Conservation (phyloP, 2,888 invertebrate genomes). For the Agonopterix heracliana region DNA sequence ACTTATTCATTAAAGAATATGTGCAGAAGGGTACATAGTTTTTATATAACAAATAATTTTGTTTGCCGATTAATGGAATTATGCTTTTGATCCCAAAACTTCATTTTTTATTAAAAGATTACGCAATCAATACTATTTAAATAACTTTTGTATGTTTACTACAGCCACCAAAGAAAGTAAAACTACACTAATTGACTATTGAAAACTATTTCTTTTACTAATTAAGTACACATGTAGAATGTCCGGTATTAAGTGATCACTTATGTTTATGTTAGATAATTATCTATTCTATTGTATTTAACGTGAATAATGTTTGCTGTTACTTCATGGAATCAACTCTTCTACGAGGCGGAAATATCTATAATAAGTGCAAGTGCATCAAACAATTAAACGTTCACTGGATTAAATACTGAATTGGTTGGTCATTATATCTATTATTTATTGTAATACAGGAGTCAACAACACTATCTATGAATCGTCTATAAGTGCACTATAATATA, state of each 20-base stretch:
- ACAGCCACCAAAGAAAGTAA: slow-evolving; percentile 1
- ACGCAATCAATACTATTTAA: background rate
- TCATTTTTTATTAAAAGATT: slow-evolving; percentile 5
- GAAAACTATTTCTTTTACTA: slow-evolving; percentile 49
- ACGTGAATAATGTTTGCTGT: slow-evolving; percentile 9
- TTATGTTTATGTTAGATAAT: slow-evolving; percentile 19
- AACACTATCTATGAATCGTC: slow-evolving; percentile 39
- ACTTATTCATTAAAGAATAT: background rate
- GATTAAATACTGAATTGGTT: slow-evolving; percentile 12
- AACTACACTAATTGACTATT: slow-evolving; percentile 36
- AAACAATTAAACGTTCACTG: slow-evolving; percentile 24
- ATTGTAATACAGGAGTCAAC: slow-evolving; percentile 35
- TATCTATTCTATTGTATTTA: slow-evolving; percentile 16
- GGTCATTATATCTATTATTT: background rate
- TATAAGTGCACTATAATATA: slow-evolving; percentile 31
- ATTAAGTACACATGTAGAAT: slow-evolving; percentile 55
- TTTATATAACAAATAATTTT: slow-evolving; percentile 29
- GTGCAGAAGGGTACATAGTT: background rate
- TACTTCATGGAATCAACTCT: slow-evolving; percentile 15
- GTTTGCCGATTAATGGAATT: slow-evolving; percentile 33
- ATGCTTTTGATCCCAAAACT: slow-evolving; percentile 65
- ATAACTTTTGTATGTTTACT: background rate
- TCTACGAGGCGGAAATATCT: slow-evolving; percentile 18
- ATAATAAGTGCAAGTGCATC: slow-evolving; percentile 20
- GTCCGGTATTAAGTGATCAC: background rate